Evolutionary conservation across 53 echinoderm and acorn worm genomes (phyloP).

Genomic region (Echinarachnius parma): DNA sequence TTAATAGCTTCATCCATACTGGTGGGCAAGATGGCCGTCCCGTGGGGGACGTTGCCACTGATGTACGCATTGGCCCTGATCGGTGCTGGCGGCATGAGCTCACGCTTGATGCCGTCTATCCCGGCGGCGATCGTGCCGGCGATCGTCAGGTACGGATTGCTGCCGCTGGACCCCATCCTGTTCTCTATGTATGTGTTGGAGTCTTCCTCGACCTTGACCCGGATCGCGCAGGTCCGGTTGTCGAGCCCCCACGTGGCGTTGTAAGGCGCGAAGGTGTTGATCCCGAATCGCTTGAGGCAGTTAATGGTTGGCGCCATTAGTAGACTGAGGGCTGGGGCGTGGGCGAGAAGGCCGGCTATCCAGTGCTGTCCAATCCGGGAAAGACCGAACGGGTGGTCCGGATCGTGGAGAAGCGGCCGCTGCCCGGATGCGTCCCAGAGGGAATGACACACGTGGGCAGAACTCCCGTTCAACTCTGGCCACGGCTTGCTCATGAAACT

Average conservation of each 20-base stretch:
- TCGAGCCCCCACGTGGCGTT: slow-evolving; percentile 59
- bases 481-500: slow-evolving; percentile 88
- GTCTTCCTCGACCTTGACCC: slow-evolving; percentile 40
- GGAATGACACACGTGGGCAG: slow-evolving; percentile 77
- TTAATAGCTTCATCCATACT: slow-evolving; percentile 44
- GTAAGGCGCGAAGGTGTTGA: slow-evolving; percentile 40
- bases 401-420: slow-evolving; percentile 45
- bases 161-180: slow-evolving; percentile 55
- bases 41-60: slow-evolving; percentile 9
- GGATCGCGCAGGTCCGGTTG: slow-evolving; percentile 56
- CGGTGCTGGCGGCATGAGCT: slow-evolving; percentile 41
- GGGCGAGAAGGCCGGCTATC: slow-evolving; percentile 74
- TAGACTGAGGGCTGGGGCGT: slow-evolving; percentile 51
- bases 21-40: slow-evolving; percentile 39
- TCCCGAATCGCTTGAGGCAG: slow-evolving; percentile 52
- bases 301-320: slow-evolving; percentile 56
- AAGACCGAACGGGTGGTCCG: slow-evolving; percentile 34
- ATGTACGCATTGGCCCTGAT: slow-evolving; percentile 33
- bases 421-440: slow-evolving; percentile 65
- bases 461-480: slow-evolving; percentile 51
- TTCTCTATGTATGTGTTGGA: slow-evolving; percentile 56
- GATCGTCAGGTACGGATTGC: slow-evolving; percentile 55
- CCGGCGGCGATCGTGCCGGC: slow-evolving; percentile 59
- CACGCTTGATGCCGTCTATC: slow-evolving; percentile 49
- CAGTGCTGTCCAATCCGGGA: slow-evolving; percentile 62